Evolutionary conservation across 2,797 vertebrate genomes (phyloP).

Genomic region (Chaenodraco wilsoni): DNA sequence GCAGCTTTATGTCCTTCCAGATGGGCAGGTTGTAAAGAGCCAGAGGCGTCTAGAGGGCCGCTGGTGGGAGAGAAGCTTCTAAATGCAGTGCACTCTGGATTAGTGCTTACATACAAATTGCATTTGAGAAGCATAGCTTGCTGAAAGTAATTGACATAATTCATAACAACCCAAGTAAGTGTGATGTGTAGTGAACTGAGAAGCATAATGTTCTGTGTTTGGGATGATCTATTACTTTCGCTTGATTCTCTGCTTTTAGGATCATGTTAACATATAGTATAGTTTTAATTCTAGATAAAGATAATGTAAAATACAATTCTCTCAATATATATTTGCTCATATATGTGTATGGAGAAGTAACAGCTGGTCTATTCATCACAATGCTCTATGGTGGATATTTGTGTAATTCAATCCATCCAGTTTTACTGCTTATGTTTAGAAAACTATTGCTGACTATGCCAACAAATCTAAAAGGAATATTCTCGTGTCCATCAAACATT

Average conservation of each 20-base stretch:
- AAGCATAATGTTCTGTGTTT: neutral
- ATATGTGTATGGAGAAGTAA: neutral
- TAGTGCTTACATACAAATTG: constrained; percentile 26
- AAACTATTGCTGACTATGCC: neutral
- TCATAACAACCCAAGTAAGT: constrained; percentile 9
- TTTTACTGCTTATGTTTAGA: constrained; percentile 9
- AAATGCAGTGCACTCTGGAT: constrained; percentile 27
- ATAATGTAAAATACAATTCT: neutral
- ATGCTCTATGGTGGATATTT: neutral
- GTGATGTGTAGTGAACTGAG: neutral
- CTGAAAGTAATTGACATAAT: constrained; percentile 8
- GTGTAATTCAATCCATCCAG: constrained; percentile 5
- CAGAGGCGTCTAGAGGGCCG: constrained; percentile 31
- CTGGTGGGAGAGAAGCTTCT: constrained; percentile 16
- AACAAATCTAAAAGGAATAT: constrained; percentile 3
- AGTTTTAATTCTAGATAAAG: neutral
- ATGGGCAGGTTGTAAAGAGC: constrained; percentile 28
- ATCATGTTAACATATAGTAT: neutral
- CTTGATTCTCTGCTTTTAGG: neutral
- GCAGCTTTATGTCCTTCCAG: constrained; percentile 38
- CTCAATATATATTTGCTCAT: neutral
- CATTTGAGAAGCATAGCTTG: constrained; percentile 17
- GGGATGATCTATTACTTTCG: neutral
- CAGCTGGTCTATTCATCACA: neutral
- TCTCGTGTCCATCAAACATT: neutral